phyloP scores from a whole-genome alignment of 2,888 invertebrate species.

The Monochamus alternatus region DNA sequence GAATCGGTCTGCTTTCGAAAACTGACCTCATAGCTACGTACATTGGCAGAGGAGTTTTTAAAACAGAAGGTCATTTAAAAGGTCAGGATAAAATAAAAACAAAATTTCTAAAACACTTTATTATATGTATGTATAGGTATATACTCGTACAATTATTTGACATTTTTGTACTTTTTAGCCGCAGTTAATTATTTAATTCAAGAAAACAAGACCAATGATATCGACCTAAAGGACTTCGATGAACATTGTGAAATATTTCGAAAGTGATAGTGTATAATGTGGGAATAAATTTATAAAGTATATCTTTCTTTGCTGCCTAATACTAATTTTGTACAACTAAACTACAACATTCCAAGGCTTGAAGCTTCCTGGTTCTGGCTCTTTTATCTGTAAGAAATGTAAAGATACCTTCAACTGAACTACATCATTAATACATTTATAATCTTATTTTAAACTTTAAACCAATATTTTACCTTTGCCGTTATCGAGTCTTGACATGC shows the following conservation, averaged over 20 bases:
- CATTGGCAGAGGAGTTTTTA: constrained; percentile 53
- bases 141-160: not conserved
- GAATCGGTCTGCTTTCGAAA: constrained; percentile 51
- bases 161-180: constrained; percentile 43
- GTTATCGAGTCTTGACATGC: constrained; percentile 90
- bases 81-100: constrained; percentile 42
- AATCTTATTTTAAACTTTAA: not conserved
- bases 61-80: constrained; percentile 55
- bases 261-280: constrained; percentile 10
- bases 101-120: not conserved
- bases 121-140: not conserved
- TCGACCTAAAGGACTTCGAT: constrained; percentile 50
- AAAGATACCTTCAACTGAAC: no score
- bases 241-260: constrained; percentile 37
- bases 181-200: constrained; percentile 54
- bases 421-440: no score
- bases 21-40: constrained; percentile 51
- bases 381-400: constrained; percentile 72
- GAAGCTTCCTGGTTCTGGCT: constrained; percentile 73
- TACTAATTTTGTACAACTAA: constrained; percentile 34
- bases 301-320: not conserved
- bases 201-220: constrained; percentile 42
- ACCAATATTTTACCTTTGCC: constrained; percentile 75
- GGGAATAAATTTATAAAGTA: not conserved
- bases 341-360: constrained; percentile 78